Evolutionary conservation across 2,888 invertebrate genomes (phyloP), one percentile per base, ranked within the genome.

Genomic region (Diarsia mendica): DNA sequence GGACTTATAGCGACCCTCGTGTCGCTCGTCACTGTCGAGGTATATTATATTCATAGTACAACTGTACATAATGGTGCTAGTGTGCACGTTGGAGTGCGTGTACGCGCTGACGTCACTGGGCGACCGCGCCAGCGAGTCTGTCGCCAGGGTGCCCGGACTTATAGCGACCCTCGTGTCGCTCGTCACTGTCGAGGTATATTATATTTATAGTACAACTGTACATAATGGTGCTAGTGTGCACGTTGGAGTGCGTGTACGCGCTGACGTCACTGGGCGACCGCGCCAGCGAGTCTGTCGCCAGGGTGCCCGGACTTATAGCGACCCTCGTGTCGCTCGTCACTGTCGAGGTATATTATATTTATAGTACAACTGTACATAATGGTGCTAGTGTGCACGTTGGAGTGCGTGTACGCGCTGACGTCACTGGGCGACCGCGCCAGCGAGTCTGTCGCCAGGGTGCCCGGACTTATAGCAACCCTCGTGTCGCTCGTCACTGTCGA

Each of bases 161-260:
- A 97, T 99, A 63, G 98, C 98, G 94, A 98, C 98, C 60, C 96
- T 99, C 63, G 98, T 99, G 20, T 98, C 98, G 0, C 96, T 99
- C 60, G 98, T 99, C 55, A 99, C 99, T 18, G 98, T 99, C 15
- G 99, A 98, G 97, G 97, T 69, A 63, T 20, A 3, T 58, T 8
- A 51, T 51, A n/a, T 23, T 23, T 11, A 23, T 53, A 53, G 23
- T 23, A 11, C 11, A n/a, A 15, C 53, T 33, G 33, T 33, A 33
- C 33, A 33, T 33, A 33, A 33, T 33, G 33, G 33, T 33, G 33
- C 33, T 33, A 33, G 33, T 33, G 33, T 33, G 33, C 33, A 98
- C 99, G 3, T 95, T 99, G 86, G 99, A 99, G 96, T 99, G 99
- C 92, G 97, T 99, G 86, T 99, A 99, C 95, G 98, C 99, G 51